Conservation (phyloP, 1,140 invertebrate species). For the Panagrolaimus sp. region DNA sequence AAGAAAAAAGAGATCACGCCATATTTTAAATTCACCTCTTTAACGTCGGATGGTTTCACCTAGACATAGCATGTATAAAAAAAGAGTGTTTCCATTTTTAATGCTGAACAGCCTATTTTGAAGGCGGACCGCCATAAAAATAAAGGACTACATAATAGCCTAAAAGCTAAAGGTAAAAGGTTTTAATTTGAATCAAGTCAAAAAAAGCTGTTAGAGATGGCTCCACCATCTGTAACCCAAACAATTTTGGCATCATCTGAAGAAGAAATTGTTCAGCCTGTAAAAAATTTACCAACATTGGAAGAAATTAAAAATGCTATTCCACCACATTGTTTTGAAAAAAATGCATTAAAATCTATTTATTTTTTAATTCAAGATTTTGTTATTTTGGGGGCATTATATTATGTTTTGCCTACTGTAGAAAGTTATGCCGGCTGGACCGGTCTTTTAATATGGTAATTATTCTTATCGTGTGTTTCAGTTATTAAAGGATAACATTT, state of each 20-base stretch:
- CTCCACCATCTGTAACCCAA: constrained; percentile 4
- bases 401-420: constrained; percentile 41
- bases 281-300: constrained; percentile 19
- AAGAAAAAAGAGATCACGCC: no score
- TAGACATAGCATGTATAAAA: no score
- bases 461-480: not conserved
- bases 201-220: not conserved
- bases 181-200: no score
- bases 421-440: constrained; percentile 34
- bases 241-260: not conserved
- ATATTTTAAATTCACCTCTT: no score
- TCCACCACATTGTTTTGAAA: constrained; percentile 52
- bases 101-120: no score
- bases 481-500: not conserved
- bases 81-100: no score
- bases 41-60: no score
- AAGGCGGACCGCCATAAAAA: no score
- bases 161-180: no score
- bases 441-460: constrained; percentile 41
- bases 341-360: constrained; percentile 51
- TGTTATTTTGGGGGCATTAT: constrained; percentile 45
- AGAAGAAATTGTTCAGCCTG: not conserved
- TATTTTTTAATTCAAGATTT: constrained; percentile 58
- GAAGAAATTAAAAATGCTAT: constrained; percentile 41
- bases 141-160: no score